Percentiles rank a stretch among this genome's conserved stretches.
Conservation (phyloP, 2,113 vertebrate species). For the Equus quagga region DNA sequence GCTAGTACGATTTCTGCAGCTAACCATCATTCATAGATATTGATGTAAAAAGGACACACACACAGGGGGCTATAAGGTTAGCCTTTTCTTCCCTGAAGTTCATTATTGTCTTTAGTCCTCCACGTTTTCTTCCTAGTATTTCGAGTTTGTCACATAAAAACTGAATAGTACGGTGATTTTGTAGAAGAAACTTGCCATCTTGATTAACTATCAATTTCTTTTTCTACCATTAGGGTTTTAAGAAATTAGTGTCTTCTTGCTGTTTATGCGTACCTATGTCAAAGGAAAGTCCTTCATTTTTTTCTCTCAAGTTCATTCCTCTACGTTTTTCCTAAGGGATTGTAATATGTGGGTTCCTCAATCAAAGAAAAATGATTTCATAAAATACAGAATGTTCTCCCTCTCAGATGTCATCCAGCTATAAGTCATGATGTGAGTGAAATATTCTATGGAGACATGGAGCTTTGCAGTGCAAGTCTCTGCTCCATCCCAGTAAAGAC, state of each 20-base stretch:
- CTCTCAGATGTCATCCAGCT: neutral
- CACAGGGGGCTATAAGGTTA: neutral
- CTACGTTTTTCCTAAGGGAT: neutral
- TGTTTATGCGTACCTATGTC: neutral
- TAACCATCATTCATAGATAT: neutral
- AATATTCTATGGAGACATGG: neutral
- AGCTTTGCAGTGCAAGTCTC: neutral
- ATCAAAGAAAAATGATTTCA: neutral
- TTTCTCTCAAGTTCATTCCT: constrained; percentile 14
- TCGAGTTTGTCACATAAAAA: neutral
- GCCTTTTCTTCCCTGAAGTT: neutral
- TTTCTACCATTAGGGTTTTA: neutral
- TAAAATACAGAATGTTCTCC: constrained; percentile 19
- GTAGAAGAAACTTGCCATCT: neutral
- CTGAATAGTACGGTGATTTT: neutral
- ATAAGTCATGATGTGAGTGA: neutral
- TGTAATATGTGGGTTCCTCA: neutral
- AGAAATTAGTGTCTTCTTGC: neutral
- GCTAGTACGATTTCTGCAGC: neutral
- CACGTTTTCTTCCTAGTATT: neutral
- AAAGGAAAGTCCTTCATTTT: neutral
- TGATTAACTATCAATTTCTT: neutral
- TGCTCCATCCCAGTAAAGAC: neutral
- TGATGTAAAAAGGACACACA: neutral
- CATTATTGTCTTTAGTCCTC: neutral